These are phyloP conservation scores for Neolamprologus cancellatus DNA, from an alignment of 2,113 vertebrate species.

Conservation along the genomic window DNA sequence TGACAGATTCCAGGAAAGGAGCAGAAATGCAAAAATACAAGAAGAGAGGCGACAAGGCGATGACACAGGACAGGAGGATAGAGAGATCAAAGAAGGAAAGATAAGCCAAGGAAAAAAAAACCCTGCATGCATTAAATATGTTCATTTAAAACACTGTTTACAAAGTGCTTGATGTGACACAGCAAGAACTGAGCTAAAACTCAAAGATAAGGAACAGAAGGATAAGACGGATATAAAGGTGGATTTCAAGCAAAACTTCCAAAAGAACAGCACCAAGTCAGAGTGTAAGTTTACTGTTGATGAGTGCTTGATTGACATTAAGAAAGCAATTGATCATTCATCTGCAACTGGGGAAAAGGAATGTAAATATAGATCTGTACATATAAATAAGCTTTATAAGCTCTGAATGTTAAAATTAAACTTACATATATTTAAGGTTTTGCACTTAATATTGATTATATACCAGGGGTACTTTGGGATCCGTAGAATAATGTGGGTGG, in stretches of 20 bases:
- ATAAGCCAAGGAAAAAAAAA: background rate
- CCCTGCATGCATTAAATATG: background rate
- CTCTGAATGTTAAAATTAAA: background rate
- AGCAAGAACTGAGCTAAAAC: background rate
- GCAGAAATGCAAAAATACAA: slow-evolving; percentile 1
- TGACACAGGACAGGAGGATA: background rate
- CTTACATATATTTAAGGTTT: background rate
- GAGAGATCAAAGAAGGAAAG: background rate
- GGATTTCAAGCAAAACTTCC: background rate
- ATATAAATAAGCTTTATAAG: background rate
- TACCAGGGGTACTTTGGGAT: background rate
- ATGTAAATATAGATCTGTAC: background rate
- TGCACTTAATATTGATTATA: background rate
- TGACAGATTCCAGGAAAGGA: slow-evolving; percentile 30
- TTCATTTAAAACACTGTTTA: background rate
- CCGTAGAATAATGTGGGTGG: background rate
- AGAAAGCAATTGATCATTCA: background rate
- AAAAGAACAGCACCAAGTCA: background rate
- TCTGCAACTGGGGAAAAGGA: background rate
- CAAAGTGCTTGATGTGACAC: background rate
- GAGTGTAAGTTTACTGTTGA: background rate
- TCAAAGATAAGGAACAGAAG: background rate
- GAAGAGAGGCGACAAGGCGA: background rate
- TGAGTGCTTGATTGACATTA: background rate
- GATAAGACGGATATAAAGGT: background rate